Evolutionary conservation across 2,113 vertebrate species (phyloP), one percentile per base, ranked within the genome.

Genomic region (Phodopus roborovskii): DNA sequence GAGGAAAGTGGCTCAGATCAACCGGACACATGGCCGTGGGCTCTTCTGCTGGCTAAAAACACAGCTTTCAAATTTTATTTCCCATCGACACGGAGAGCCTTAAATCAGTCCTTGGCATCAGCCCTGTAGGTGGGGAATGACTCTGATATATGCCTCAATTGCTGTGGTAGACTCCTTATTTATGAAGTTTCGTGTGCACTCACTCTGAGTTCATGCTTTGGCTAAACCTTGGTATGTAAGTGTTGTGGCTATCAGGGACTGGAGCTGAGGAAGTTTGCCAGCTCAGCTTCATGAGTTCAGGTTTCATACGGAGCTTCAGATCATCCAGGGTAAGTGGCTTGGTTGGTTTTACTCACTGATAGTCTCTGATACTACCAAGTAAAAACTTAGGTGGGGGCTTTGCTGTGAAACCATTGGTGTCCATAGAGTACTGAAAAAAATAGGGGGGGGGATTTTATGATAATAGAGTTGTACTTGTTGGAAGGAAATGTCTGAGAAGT

Each of bases 61-160:
- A 56, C 87, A 82, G 39, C 79, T 90, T 97, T 90, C 56, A 53
- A 12, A 66, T 74, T 85, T 78, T 75, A 56, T 50, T 84, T 53
- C 9, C 36, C 3, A 4, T 64, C 16, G n/a, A 19, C 81, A 36
- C 73, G n/a, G n/a, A 53, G 66, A 56, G 33, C 28, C 11, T 56
- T 64, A 19, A 8, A 0, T 64, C 78, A n/a, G 28, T 88, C 50
- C 64, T 92, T 0, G 78, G 2, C 20, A 7, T 60, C 33, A 74
- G 24, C 78, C 64, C 70, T 87, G 26, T 77, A 50, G 90, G 62
- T 97, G 85, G 92, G 92, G 93, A 96, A 94, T 74, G 22, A 28
- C 70, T 87, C 45, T 45, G 45, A 53, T 94, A 94, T 91, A 89
- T 91, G 85, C 56, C 33, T 87, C 45, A 50, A 84, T 88, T 73